Percentiles rank a stretch among this genome's conserved stretches.
Evolutionary conservation across 2,797 vertebrate species (phyloP).

Genomic region (Salmo trutta): DNA sequence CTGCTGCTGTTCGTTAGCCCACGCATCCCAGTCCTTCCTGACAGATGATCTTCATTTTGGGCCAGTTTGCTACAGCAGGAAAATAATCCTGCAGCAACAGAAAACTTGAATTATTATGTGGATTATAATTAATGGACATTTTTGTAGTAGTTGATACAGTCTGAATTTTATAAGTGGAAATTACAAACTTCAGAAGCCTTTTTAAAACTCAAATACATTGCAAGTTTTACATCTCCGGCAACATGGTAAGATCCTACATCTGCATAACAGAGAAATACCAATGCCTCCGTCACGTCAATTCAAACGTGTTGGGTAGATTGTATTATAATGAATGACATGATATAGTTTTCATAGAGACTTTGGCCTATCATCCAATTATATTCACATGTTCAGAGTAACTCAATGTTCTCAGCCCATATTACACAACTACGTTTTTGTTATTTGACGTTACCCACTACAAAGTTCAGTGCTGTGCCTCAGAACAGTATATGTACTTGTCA

Average conservation of each 20-base stretch:
- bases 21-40: too few species aligned
- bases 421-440: background rate
- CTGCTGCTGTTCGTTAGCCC: too few species aligned
- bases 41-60: too few species aligned
- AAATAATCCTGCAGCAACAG: too few species aligned
- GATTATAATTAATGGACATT: too few species aligned
- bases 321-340: constrained; percentile 25
- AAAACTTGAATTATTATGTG: too few species aligned
- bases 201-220: too few species aligned
- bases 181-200: too few species aligned
- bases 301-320: constrained; percentile 31
- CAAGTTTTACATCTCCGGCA: too few species aligned
- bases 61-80: too few species aligned
- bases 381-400: constrained; percentile 9
- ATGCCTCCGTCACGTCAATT: constrained; percentile 24
- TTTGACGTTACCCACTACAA: background rate
- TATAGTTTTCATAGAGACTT: constrained; percentile 20
- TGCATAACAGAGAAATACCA: constrained; percentile 23
- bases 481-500: background rate
- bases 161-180: too few species aligned
- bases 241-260: background rate
- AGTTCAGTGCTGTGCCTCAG: background rate
- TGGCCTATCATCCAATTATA: constrained; percentile 10
- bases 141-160: too few species aligned
- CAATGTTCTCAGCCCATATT: background rate